Conservation (phyloP, 2,888 invertebrate species). For the Barypeithes pellucidus region DNA sequence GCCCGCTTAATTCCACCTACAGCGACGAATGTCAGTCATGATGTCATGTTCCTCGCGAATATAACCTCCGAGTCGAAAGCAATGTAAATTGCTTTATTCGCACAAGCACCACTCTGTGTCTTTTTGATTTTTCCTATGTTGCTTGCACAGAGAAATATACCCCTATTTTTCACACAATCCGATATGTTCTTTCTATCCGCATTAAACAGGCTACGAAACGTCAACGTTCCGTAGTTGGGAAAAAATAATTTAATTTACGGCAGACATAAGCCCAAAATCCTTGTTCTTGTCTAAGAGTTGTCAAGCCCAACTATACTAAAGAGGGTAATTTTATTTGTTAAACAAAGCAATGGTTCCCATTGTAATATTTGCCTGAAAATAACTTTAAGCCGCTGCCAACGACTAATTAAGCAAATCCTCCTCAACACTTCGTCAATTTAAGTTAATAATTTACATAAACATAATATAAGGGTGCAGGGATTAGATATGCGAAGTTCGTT, state of each 20-base stretch:
- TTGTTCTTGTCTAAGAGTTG: neutral
- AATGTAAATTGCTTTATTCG: too few species aligned
- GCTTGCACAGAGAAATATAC: too few species aligned
- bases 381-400: conserved; percentile 47
- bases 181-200: too few species aligned
- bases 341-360: conserved; percentile 45
- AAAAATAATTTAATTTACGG: neutral
- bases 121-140: too few species aligned
- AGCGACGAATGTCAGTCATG: too few species aligned
- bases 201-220: too few species aligned
- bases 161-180: too few species aligned
- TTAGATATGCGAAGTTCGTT: neutral
- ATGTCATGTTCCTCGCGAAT: too few species aligned
- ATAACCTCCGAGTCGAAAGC: too few species aligned
- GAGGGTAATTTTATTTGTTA: conserved; percentile 40
- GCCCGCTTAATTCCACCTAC: too few species aligned
- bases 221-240: too few species aligned
- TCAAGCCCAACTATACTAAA: conserved; percentile 1
- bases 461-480: neutral
- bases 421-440: conserved; percentile 49
- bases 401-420: conserved; percentile 44
- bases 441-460: conserved; percentile 53
- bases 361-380: conserved; percentile 46
- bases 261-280: neutral
- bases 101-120: too few species aligned